These are phyloP conservation scores for Amphipoea oculea DNA, from an alignment of 2,888 invertebrate genomes.

Conservation along the genomic window DNA sequence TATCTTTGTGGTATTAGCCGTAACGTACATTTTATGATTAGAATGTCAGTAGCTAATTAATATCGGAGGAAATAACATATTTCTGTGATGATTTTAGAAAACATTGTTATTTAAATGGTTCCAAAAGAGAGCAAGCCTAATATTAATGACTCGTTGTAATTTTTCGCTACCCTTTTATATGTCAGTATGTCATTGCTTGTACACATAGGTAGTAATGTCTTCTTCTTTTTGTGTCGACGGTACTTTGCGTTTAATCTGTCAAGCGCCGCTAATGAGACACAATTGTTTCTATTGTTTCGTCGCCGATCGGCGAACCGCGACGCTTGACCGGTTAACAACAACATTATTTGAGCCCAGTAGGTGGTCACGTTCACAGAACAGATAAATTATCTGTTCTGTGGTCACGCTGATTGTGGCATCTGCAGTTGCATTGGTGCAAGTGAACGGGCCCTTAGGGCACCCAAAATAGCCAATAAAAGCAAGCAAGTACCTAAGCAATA, in stretches of 20 bases:
- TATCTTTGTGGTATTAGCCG: conserved; percentile 27
- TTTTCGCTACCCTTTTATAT: conserved; percentile 4
- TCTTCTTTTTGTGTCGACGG: not conserved
- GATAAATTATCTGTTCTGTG: no score
- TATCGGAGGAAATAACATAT: conserved; percentile 3
- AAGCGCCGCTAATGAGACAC: no score
- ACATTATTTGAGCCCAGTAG: not conserved
- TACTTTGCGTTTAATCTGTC: not conserved
- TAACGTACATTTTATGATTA: conserved; percentile 52
- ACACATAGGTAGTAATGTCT: not conserved
- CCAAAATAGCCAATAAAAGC: not conserved
- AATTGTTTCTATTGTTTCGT: no score
- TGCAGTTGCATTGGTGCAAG: not conserved
- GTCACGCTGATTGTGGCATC: not conserved
- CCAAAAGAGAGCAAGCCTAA: not conserved
- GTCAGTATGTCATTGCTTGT: conserved; percentile 10
- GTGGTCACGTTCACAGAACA: not conserved
- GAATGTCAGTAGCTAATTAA: conserved; percentile 26
- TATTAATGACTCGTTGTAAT: not conserved
- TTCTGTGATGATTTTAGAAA: conserved; percentile 35
- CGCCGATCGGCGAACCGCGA: no score
- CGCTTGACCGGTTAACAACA: not conserved
- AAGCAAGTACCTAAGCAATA: not conserved
- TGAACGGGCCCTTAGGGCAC: not conserved
- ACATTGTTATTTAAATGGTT: conserved; percentile 19